Evolutionary conservation across 1,140 invertebrate species (phyloP), one percentile per base, ranked within the genome.

Genomic region (Chironomus tepperi): DNA sequence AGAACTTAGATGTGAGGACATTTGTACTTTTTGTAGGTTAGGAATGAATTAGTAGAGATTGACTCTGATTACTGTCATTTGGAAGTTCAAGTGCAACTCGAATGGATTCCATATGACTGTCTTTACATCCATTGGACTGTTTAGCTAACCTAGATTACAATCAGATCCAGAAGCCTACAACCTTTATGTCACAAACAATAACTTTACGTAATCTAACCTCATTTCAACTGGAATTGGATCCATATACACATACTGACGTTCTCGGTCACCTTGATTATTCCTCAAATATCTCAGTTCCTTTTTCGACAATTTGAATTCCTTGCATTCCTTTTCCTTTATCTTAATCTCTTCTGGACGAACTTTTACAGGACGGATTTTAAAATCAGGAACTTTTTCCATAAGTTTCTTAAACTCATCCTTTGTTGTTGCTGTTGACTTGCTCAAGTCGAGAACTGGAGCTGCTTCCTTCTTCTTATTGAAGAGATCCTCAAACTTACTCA

Each of bases 301-400:
- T 77, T 87, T 88, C 2, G 87, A 83, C n/a, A 87, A 86, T 79
- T 88, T 88, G 77, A 89, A 92, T 75, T 88, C 47, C 9, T 18
- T 79, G 78, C 3, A 80, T 77, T 87, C 80, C 79, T 85, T 86
- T 74, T 89, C 88, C 78, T 84, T 85, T 74, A 91, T 87, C 82
- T 88, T 90, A 2, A 90, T 84, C 77, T 90, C 89, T 77, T 90
- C 89, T 2, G 84, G 79, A 73, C 84, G 84, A 12, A 90, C 86
- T 85, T 94, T 95, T 83, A 96, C 93, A 0, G 92, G 88, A 77
- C 92, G 89, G 73, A 95, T 94, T 83, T 93, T 94, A 78, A 92
- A 95, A 79, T 97, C 94, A 0, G 93, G 93, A 21, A 95, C 90
- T 83, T 92, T 92, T 77, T 95, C 92, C 77, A 93, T 85, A 21